A percentile compares a stretch with the other conserved stretches of the same genome.
phyloP scores from a whole-genome alignment of 37 sponge, comb jelly and placozoan species.

The Dysidea cf. avara region DNA sequence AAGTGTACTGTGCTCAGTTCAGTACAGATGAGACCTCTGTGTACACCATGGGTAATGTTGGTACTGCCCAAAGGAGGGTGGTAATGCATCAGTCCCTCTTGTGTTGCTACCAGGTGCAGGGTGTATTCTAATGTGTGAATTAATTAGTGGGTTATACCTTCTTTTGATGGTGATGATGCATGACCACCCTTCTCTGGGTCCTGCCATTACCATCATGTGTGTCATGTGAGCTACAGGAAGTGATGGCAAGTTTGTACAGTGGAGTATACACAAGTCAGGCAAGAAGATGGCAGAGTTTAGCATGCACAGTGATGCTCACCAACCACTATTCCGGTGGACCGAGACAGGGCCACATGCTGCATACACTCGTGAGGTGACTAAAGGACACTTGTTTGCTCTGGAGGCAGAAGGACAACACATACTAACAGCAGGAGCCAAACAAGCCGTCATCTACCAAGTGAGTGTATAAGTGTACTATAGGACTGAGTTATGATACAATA shows the following conservation, averaged over 20 bases:
- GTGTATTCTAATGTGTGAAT: too few relatives aligned
- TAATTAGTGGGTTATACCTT: too few relatives aligned
- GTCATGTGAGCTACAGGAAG: not conserved
- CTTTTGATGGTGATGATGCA: constrained; percentile 33
- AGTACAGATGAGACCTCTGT: constrained; percentile 90
- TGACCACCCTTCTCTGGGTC: not conserved
- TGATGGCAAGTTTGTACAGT: constrained; percentile 62
- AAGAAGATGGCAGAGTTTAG: constrained; percentile 36
- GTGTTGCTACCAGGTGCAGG: too few relatives aligned
- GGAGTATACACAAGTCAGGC: constrained; percentile 73
- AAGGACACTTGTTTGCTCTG: constrained; percentile 77
- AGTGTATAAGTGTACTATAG: too few relatives aligned
- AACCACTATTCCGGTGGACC: constrained; percentile 31
- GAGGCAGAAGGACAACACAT: constrained; percentile 75
- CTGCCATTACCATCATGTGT: not conserved
- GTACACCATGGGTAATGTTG: constrained; percentile 85
- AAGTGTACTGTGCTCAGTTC: constrained; percentile 85
- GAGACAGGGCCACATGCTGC: not conserved
- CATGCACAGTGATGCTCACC: constrained; percentile 32
- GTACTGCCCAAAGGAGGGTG: too few relatives aligned
- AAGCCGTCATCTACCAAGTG: constrained; percentile 70
- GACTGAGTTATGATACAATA: too few relatives aligned
- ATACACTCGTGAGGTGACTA: constrained; percentile 36
- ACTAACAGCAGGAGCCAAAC: constrained; percentile 53
- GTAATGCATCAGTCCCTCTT: too few relatives aligned